Percentiles rank a stretch among this genome's conserved stretches.
phyloP scores from a whole-genome alignment of 1,140 invertebrate genomes.

The Papilio glaucus region DNA sequence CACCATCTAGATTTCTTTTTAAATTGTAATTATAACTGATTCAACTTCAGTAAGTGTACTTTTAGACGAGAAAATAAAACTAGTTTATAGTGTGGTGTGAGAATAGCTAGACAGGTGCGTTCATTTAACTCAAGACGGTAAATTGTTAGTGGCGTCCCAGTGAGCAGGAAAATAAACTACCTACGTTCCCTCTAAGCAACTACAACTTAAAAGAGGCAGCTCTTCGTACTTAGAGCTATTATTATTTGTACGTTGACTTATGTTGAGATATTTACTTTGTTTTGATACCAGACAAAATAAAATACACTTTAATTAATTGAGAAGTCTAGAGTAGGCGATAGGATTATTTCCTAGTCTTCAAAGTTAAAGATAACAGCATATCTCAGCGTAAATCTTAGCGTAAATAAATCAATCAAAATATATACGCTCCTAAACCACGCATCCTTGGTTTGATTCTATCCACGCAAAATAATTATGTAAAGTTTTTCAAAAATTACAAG shows the following conservation, averaged over 20 bases:
- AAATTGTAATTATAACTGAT: neutral
- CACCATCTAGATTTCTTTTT: too few species aligned
- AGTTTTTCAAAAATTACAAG: too few species aligned
- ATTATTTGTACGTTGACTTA: slow-evolving; percentile 6
- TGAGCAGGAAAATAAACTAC: slow-evolving; percentile 69
- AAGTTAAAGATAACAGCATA: too few species aligned
- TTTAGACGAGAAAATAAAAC: slow-evolving; percentile 1
- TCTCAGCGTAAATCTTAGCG: too few species aligned
- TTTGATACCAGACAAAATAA: too few species aligned
- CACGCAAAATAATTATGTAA: too few species aligned
- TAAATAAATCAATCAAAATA: too few species aligned
- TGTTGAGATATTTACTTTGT: neutral
- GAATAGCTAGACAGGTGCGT: slow-evolving; percentile 9
- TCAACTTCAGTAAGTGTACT: neutral
- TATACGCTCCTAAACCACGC: too few species aligned
- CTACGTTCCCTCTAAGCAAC: slow-evolving; percentile 2
- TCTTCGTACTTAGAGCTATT: neutral
- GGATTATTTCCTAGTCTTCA: too few species aligned
- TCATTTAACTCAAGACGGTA: slow-evolving; percentile 41
- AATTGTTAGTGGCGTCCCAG: slow-evolving; percentile 60
- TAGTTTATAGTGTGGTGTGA: neutral
- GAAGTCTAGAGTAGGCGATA: too few species aligned
- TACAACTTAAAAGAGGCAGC: neutral
- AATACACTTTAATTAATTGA: too few species aligned
- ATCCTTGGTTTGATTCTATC: too few species aligned